Percentiles rank a stretch among this genome's conserved stretches.
These are phyloP conservation scores for Actinia tenebrosa DNA, from an alignment of 64 coral and sea anemone species.

Conservation along the genomic window DNA sequence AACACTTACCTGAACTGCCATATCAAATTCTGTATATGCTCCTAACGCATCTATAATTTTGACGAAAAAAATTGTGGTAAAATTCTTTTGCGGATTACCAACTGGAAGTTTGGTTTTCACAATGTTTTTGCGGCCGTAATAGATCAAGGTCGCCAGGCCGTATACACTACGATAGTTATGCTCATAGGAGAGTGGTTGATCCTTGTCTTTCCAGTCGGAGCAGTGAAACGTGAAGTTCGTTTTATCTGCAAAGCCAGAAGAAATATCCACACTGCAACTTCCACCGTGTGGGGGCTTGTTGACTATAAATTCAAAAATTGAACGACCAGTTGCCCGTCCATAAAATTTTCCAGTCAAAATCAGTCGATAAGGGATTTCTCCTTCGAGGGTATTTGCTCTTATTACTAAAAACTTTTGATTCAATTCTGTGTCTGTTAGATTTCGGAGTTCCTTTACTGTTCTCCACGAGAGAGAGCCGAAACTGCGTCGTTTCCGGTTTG, in stretches of 20 bases:
- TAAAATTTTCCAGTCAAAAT: neutral
- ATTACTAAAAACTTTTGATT: neutral
- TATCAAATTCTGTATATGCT: neutral
- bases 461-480: neutral
- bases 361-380: neutral
- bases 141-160: slow-evolving; percentile 61
- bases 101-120: slow-evolving; percentile 61
- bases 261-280: slow-evolving; percentile 39
- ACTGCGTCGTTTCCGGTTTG: too few species aligned
- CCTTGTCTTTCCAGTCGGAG: slow-evolving; percentile 57
- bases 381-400: neutral
- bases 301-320: slow-evolving; percentile 31
- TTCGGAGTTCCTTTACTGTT: neutral
- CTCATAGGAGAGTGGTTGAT: slow-evolving; percentile 49
- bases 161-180: slow-evolving; percentile 49
- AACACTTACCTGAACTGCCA: neutral
- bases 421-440: neutral
- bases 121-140: slow-evolving; percentile 36
- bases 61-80: slow-evolving; percentile 25
- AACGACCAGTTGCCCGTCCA: neutral
- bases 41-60: slow-evolving; percentile 46
- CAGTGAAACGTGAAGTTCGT: slow-evolving; percentile 62
- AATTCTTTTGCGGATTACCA: slow-evolving; percentile 44
- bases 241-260: slow-evolving; percentile 29
- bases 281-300: slow-evolving; percentile 53